Evolutionary conservation across 2,113 vertebrate species (phyloP), one percentile per base, ranked within the genome.

Genomic region (Rhegmatorhina hoffmannsi): DNA sequence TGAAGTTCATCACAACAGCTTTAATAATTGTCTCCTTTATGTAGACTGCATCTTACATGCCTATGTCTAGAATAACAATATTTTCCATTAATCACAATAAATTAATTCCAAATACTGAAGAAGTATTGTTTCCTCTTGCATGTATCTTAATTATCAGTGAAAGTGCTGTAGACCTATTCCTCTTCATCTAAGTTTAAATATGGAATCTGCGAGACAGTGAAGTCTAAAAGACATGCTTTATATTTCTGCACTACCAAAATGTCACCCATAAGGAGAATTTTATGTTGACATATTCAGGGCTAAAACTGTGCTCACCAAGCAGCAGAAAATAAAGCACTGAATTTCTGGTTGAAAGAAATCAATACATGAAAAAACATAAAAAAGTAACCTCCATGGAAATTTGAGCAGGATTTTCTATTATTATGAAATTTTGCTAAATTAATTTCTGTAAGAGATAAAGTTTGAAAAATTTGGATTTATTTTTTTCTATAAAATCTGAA

Each of bases 101-200:
- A 55, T 72, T 60, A 52, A 7, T 73, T 84, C 55, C 58, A 64
- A 80, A 44, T 70, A 55, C 76, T 23, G 12, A 56, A 44, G 29
- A 50, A 1, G 1, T 34, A 40, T 46, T 76, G 11, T 58, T 28
- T 80, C 15, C 8, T 72, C 24, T 68, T 68, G 11, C 12, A n/a
- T 28, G 1, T 55, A 40, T 69, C 21, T 50, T 86, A 75, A 46
- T 44, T 77, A 52, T 23, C 14, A 28, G 13, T 52, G 33, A 70
- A 84, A 89, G 11, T 49, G 8, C 11, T 0, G 0, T 13, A 73
- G 24, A 56, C 1, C 19, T 46, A 86, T 19, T 6, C 23, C 26
- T 74, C 29, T 77, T 83, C 49, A 80, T 50, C 10, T 13, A 77
- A 62, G 4, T 77, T 64, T 69, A 34, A 40, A 83, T 11, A 28